Base-by-base conservation (phyloP, 2,797 vertebrate genomes). In the Knipowitschia caucasica region DNA sequence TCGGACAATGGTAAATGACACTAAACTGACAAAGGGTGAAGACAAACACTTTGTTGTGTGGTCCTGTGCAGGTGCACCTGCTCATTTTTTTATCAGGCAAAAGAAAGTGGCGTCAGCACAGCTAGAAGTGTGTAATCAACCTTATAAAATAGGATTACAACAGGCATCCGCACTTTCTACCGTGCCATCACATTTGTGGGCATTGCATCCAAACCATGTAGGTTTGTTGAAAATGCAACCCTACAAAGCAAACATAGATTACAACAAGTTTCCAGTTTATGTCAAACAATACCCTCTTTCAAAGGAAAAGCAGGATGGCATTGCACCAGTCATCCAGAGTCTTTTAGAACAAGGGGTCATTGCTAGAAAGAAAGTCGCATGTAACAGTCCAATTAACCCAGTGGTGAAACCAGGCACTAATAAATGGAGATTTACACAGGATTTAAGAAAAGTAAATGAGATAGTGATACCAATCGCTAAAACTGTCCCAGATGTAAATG, bases 191-290 rank as follows among this genome's bases (percentile, higher is more conserved):
- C 17, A 39, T 7, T 7, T 46, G 29, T 46, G 44, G 44, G 44
- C 44, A n/a, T 17, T 46, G 5, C 44, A 46, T 29, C n/a, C 44
- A 9, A n/a, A 46, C 11, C 44, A 46, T 27, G 44, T 46, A 2
- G 44, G 44, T 4, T 11, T 27, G 4, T 8, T 46, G 2, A 1
- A 46, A 9, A 6, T 27, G 2, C 26, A 25, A 3, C 44, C 44
- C 3, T 46, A 46, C 26, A 4, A 17, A 29, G 44, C 44, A 1
- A 17, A 15, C 17, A 46, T 29, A 17, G 9, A 29, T 11, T 18
- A 29, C 36, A 21, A n/a, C 9, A 29, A 29, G 7, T 46, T 27
- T 6, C 44, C 44, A 0, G 44, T 46, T 10, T 29, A 46, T 5
- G 5, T 18, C 1, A 29, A 46, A 18, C 44, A 46, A 18, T 29